Conservation (phyloP, 2,888 invertebrate species). For the Microctonus hyperodae region DNA sequence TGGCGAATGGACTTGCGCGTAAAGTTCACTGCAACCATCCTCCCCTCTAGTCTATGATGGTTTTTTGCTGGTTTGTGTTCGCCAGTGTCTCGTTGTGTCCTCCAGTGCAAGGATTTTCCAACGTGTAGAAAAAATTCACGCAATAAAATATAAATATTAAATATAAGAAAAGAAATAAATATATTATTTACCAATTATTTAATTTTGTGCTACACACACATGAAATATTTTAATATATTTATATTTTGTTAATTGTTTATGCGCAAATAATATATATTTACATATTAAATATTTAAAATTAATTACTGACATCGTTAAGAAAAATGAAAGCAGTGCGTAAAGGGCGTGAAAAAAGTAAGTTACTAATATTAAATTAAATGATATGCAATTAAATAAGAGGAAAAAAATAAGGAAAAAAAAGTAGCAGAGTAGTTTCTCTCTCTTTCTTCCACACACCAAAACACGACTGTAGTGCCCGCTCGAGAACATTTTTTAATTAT, state of each 20-base stretch:
- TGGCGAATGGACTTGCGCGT: background rate
- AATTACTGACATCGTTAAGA: background rate
- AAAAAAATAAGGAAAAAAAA: constrained; percentile 15
- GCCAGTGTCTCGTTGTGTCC: background rate
- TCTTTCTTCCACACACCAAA: constrained; percentile 31
- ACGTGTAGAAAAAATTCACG: background rate
- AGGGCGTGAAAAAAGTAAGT: constrained; percentile 59
- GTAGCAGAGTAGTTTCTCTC: constrained; percentile 30
- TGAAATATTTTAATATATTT: too few relatives aligned
- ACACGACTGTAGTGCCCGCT: constrained; percentile 54
- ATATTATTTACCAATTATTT: too few relatives aligned
- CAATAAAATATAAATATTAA: background rate
- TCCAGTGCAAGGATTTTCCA: background rate
- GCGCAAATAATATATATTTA: too few relatives aligned
- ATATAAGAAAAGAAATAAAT: background rate
- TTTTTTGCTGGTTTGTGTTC: background rate
- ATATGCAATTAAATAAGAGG: background rate
- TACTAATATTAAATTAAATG: background rate
- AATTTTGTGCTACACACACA: too few relatives aligned
- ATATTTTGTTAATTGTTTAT: too few relatives aligned
- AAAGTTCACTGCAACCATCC: background rate
- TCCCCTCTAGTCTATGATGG: background rate
- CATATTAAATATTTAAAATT: background rate
- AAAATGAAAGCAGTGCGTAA: constrained; percentile 50
- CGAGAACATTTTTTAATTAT: constrained; percentile 43